Percentiles rank a stretch among this genome's conserved stretches.
phyloP scores from a whole-genome alignment of 2,797 vertebrate species.

The Phataginus tricuspis region DNA sequence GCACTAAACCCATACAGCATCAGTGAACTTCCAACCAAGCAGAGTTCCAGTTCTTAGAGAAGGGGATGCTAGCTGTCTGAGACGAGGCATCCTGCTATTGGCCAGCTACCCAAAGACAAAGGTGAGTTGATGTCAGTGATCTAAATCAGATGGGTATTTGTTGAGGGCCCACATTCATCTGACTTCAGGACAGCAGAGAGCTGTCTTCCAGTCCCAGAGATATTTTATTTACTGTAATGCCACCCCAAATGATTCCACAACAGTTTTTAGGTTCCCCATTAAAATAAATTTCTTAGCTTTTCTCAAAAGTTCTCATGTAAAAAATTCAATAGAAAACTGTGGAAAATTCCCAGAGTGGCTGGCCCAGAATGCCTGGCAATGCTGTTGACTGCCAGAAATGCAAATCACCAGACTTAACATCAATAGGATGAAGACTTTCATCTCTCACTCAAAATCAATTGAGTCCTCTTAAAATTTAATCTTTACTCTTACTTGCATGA shows the following conservation, averaged over 20 bases:
- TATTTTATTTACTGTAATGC: slow-evolving; percentile 22
- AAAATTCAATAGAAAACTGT: slow-evolving; percentile 40
- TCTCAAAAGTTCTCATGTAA: slow-evolving; percentile 49
- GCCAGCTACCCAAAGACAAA: background rate
- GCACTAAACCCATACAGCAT: background rate
- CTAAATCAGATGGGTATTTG: slow-evolving; percentile 8
- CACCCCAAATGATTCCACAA: background rate
- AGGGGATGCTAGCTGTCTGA: background rate
- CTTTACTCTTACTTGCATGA: slow-evolving; percentile 51
- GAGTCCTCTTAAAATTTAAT: slow-evolving; percentile 57
- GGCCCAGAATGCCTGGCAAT: slow-evolving; percentile 38
- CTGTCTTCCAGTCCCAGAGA: background rate
- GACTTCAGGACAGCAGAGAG: background rate
- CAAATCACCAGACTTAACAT: slow-evolving; percentile 51
- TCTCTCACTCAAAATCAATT: slow-evolving; percentile 53
- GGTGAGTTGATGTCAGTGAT: background rate
- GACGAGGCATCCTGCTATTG: background rate
- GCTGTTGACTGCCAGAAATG: slow-evolving; percentile 57
- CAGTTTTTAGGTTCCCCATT: background rate
- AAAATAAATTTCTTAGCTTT: slow-evolving; percentile 40
- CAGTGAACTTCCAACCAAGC: background rate
- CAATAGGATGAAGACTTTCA: slow-evolving; percentile 61
- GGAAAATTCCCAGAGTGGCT: slow-evolving; percentile 53
- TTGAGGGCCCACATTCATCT: background rate
- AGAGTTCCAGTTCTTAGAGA: background rate